Evolutionary conservation across 92 coral and sea anemone genomes (phyloP).

Genomic region (Phymanthus crucifer): DNA sequence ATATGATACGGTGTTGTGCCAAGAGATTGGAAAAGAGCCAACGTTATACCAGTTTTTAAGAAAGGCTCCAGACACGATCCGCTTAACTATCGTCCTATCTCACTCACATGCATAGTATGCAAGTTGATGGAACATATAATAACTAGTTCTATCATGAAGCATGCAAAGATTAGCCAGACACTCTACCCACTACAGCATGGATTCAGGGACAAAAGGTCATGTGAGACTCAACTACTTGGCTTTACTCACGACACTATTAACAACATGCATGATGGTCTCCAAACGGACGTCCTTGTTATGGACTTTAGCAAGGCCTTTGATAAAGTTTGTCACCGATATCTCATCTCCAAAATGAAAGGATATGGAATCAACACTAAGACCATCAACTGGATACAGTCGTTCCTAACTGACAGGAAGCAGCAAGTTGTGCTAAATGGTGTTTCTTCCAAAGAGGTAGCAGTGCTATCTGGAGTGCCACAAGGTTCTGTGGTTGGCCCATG

Average conservation of each 20-base stretch:
- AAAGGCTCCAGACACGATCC: too few species aligned
- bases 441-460: not conserved
- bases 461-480: conserved; percentile 31
- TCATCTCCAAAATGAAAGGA: conserved; percentile 7
- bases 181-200: conserved; percentile 37
- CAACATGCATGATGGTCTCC: conserved; percentile 28
- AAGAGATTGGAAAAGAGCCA: too few species aligned
- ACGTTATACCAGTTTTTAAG: too few species aligned
- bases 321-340: conserved; percentile 35
- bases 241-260: conserved; percentile 18
- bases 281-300: conserved; percentile 28
- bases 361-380: conserved; percentile 21
- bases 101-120: conserved; percentile 23
- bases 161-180: conserved; percentile 26
- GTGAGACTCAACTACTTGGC: conserved; percentile 40
- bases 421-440: conserved; percentile 16
- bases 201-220: conserved; percentile 32
- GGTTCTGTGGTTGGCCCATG: conserved; percentile 33
- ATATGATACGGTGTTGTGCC: too few species aligned
- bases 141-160: conserved; percentile 40
- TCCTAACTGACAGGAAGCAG: conserved; percentile 8
- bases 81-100: conserved; percentile 29
- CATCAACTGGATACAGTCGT: conserved; percentile 25
- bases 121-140: conserved; percentile 42
- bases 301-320: conserved; percentile 37